Percentiles rank a stretch among this genome's conserved stretches.
Conservation (phyloP, 2,888 invertebrate species). For the Encarsia formosa region DNA sequence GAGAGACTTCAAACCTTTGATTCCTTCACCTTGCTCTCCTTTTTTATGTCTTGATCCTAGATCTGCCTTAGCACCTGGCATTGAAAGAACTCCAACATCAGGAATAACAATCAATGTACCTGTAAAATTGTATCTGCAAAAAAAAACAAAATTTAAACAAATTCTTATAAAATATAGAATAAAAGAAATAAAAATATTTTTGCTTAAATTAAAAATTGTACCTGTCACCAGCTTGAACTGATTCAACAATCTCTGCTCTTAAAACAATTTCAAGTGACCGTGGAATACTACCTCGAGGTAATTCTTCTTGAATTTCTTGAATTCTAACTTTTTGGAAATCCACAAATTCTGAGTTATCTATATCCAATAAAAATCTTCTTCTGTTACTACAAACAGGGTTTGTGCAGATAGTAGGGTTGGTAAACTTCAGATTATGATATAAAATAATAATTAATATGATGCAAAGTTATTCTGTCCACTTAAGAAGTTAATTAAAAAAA, state of each 20-base stretch:
- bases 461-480: too few relatives aligned
- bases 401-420: constrained; percentile 91
- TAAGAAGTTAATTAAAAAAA: background rate
- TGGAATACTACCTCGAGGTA: constrained; percentile 95
- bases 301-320: constrained; percentile 95
- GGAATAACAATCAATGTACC: constrained; percentile 89
- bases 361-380: constrained; percentile 82
- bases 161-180: background rate
- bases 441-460: constrained; percentile 1
- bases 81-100: constrained; percentile 81
- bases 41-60: constrained; percentile 69
- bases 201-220: constrained; percentile 54
- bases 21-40: constrained; percentile 73
- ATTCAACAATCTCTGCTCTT: constrained; percentile 93
- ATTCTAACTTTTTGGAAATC: constrained; percentile 98
- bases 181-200: background rate
- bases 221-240: constrained; percentile 81
- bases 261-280: constrained; percentile 92
- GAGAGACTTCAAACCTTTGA: constrained; percentile 79
- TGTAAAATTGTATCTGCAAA: constrained; percentile 44
- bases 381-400: constrained; percentile 96
- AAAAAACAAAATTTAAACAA: background rate
- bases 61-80: constrained; percentile 86
- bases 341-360: constrained; percentile 90
- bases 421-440: constrained; percentile 60